Base-by-base conservation (phyloP, 2,113 vertebrate genomes). In the Pyxicephalus adspersus region DNA sequence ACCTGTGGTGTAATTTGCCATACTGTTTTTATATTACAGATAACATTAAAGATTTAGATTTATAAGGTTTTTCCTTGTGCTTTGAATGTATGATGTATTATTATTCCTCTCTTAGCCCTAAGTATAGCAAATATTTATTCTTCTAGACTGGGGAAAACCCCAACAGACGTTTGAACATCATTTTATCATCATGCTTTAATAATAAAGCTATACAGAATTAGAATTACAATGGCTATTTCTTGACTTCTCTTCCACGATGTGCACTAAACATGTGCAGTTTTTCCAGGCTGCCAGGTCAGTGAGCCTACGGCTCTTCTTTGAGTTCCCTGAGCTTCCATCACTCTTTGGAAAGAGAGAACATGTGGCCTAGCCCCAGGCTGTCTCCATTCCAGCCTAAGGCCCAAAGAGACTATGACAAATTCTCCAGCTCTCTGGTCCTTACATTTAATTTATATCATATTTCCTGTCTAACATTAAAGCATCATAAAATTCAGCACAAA, bases 391-490 rank as follows among this genome's bases (percentile, higher is more conserved):
- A 67, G 76, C 76, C 76, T 38, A 20, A 70, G 38, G 77, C 54
- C 52, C 17, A 58, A 15, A 2, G 26, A 78, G 23, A 23, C 64
- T 38, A 19, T 77, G 64, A 58, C 51, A 78, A 38, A 64, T 25
- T 58, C 51, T 60, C 22, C 22, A 28, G 9, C 28, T 70, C 51
- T 45, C 3, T 70, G 55, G 77, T 61, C 77, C 55, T 79, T 79
- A 79, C 65, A n/a, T 71, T 29, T 71, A 70, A 80, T 80, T 70
- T 71, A 61, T 58, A 71, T 80, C 64, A 79, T 31, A 61, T 45
- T 63, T 29, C 2, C 25, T 71, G 77, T 71, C 65, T 61, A 67
- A 55, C 52, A 20, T 6, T 28, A 38, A 77, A 77, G 52, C 17
- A 67, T 78, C 67, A 26, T 68, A 55, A 78, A 67, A 67, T 52